phyloP scores from a whole-genome alignment of 2,888 invertebrate species.

The Scrobipalpa atriplicella region DNA sequence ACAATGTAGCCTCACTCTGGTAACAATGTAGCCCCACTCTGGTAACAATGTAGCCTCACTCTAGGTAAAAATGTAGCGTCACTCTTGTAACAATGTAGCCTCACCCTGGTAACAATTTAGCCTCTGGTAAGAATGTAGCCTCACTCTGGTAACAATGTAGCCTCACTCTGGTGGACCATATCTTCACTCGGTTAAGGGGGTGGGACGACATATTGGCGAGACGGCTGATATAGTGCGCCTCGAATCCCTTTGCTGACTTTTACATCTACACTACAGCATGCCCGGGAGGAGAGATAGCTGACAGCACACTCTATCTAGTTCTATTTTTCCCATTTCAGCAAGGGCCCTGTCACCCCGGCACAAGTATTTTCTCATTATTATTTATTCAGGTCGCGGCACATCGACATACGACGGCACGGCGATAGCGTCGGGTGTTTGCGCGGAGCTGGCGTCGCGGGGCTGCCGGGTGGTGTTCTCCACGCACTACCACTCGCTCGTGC shows the following conservation, averaged over 20 bases:
- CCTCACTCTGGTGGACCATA: slow-evolving; percentile 69
- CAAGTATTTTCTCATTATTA: neutral
- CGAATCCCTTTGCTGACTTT: slow-evolving; percentile 82
- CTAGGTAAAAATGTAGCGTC: slow-evolving; percentile 84
- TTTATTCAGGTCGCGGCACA: slow-evolving; percentile 90
- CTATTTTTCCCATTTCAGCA: no score
- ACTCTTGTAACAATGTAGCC: slow-evolving; percentile 96
- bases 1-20: slow-evolving; percentile 93
- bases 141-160: neutral
- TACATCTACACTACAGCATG: no score
- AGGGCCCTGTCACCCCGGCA: no score
- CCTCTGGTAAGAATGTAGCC: neutral
- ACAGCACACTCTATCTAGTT: no score
- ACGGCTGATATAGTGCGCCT: slow-evolving; percentile 95
- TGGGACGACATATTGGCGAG: slow-evolving; percentile 96
- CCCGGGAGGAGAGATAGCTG: no score
- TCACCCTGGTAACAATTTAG: slow-evolving; percentile 72
- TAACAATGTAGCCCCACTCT: neutral
- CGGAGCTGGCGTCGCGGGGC: slow-evolving; percentile 87
- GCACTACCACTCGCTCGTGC: slow-evolving; percentile 96
- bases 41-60: slow-evolving; percentile 49
- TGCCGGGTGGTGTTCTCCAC: slow-evolving; percentile 96
- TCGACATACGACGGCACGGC: slow-evolving; percentile 99
- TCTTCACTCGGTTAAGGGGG: slow-evolving; percentile 98
- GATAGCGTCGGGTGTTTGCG: slow-evolving; percentile 95